Evolutionary conservation across 2,888 invertebrate species (phyloP), one percentile per base, ranked within the genome.

Genomic region (Leucophenga montana): DNA sequence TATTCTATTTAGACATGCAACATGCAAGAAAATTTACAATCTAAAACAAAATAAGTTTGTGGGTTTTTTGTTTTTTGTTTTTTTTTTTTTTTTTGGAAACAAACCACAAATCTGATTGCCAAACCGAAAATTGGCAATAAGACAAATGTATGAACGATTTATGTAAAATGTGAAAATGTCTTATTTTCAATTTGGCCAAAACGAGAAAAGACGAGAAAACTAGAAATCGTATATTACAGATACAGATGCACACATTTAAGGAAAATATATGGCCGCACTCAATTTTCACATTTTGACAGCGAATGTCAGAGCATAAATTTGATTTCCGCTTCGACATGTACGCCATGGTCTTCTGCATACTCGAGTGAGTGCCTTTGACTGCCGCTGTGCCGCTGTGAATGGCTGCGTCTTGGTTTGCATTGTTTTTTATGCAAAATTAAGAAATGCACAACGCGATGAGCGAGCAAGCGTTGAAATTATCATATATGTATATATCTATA

Each of bases 261-360:
- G 18, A 56, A 33, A 33, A 59, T 31, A 61, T 56, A 66, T 62
- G 71, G 61, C 73, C 77, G 78, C 78, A 83, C 85, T 82, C 83
- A 81, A 83, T 84, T 83, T 82, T 84, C 79, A 71, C 80, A 83
- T 80, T 83, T 80, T 83, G 82, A 80, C 83, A 82, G 78, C 77
- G 75, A 79, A 74, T 83, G 79, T 77, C 79, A 76, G 75, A 73
- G 80, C 77, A 83, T 83, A 84, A 83, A 83, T 83, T 80, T 80
- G 74, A 79, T 82, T 83, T 77, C 78, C 78, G 74, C 74, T 74
- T 70, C 77, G 73, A 74, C 77, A 77, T 76, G 70, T 20, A 65
- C 69, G 73, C 75, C 70, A 75, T 73, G 77, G 75, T 73, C 77
- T 57, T 44, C 66, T 53, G 68, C 53, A 16, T 13, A 5, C 8